Base-by-base conservation (phyloP, 2,888 invertebrate genomes). In the Uloborus plumipes region DNA sequence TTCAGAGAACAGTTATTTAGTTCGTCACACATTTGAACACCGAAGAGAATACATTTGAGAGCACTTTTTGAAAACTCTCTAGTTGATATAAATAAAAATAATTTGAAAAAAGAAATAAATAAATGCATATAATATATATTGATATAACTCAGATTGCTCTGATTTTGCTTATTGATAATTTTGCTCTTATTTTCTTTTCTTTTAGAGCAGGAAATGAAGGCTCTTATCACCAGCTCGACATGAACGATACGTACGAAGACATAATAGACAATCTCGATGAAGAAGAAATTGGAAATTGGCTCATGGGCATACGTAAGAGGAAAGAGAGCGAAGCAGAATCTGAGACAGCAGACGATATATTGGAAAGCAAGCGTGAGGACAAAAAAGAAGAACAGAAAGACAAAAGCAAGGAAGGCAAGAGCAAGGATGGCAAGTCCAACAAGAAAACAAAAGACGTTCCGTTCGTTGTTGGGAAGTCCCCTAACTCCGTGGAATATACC, bases 401-500 rank as follows among this genome's bases (percentile, higher is more conserved):
- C 26, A 64, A 77, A 50, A 26, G 49, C 50, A 15, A 51, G 4
- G 58, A 78, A 14, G 51, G 31, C 14, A 26, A 71, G 15, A 65
- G 49, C 15, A 26, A 47, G 1, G 16, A 49, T 0, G 59, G 59
- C 4, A 66, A 72, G 2, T 11, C 59, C 16, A 64, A 26, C 2
- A n/a, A 49, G 0, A 70, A 77, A 47, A 18, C 18, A 6, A 53
- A 59, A 39, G 39, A 73, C 2, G 39, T 87, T 16, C 86, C 87
- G 3, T 86, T 87, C 81, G 85, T 87, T 14, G 85, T 88, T 20
- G 93, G 93, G 0, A 91, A 92, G 86, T 93, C 95, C 2, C 96
- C 96, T 4, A 91, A 95, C 70, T 91, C 93, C 79, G 94, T 96
- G 0, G 86, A 86, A 49, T 86, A 86, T 70, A 86, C 86, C 14